Percentiles rank a stretch among this genome's conserved stretches.
Conservation (phyloP, 2,888 invertebrate species). For the Druceiella hillmani region DNA sequence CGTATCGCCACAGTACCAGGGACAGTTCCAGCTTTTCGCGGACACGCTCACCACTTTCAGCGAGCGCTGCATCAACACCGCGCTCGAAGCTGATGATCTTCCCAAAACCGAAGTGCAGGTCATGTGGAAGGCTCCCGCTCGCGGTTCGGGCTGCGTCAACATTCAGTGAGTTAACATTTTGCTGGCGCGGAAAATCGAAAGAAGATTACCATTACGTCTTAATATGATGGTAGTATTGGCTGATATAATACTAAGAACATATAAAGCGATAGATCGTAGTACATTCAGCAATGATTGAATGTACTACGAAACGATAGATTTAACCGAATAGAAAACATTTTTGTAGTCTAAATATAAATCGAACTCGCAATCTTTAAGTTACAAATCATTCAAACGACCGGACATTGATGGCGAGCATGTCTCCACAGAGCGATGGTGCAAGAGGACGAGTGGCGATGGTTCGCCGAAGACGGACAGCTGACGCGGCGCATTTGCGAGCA, state of each 20-base stretch:
- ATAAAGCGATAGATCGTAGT: too few relatives aligned
- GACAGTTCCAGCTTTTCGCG: constrained; percentile 49
- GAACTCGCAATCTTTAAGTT: too few relatives aligned
- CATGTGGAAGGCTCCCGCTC: constrained; percentile 85
- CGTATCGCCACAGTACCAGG: constrained; percentile 34
- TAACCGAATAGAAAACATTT: too few relatives aligned
- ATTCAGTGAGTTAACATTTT: constrained; percentile 63
- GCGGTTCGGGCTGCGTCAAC: constrained; percentile 80
- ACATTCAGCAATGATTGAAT: too few relatives aligned
- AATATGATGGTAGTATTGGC: too few relatives aligned
- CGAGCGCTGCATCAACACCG: constrained; percentile 79
- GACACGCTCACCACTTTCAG: constrained; percentile 64
- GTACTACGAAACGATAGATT: too few relatives aligned
- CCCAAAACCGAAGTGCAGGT: constrained; percentile 81
- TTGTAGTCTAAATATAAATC: too few relatives aligned
- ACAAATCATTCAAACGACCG: too few relatives aligned
- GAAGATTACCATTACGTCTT: too few relatives aligned
- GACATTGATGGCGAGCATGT: too few relatives aligned
- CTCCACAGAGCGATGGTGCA: constrained; percentile 73
- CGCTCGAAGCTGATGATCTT: constrained; percentile 72
- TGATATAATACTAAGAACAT: too few relatives aligned
- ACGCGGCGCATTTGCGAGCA: constrained; percentile 76
- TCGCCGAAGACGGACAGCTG: constrained; percentile 80
- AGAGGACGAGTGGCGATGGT: constrained; percentile 78
- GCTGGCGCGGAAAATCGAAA: too few relatives aligned